A percentile compares a stretch with the other conserved stretches of the same genome.
These are phyloP conservation scores for Gymnothorax javanicus DNA, from an alignment of 2,797 vertebrate species.

Conservation along the genomic window DNA sequence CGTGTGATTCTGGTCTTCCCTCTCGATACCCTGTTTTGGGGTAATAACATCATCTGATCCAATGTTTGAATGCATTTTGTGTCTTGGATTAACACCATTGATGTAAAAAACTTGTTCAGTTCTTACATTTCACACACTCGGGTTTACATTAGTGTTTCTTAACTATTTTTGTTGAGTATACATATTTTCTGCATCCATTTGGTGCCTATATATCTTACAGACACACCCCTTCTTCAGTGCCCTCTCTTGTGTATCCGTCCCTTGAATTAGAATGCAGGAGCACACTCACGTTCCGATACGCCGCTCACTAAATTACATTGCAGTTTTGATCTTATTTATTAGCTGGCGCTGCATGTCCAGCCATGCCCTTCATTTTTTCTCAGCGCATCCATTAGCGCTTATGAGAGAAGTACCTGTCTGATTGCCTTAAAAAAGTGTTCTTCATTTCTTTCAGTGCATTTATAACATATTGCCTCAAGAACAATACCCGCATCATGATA, in stretches of 20 bases:
- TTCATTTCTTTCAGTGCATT: not conserved
- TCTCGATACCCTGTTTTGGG: too few species aligned
- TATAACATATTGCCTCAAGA: conserved; percentile 12
- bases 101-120: too few species aligned
- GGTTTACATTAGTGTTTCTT: too few species aligned
- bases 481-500: conserved; percentile 47
- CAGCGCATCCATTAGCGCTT: conserved; percentile 38
- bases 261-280: conserved; percentile 30
- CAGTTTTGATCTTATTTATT: conserved; percentile 36
- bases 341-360: conserved; percentile 16
- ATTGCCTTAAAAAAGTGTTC: conserved; percentile 23
- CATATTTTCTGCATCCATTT: not conserved
- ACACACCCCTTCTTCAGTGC: not conserved
- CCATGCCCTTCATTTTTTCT: conserved; percentile 22
- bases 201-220: not conserved
- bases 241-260: conserved; percentile 19
- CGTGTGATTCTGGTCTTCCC: too few species aligned
- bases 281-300: not conserved
- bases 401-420: conserved; percentile 20
- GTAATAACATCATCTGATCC: too few species aligned
- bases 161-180: too few species aligned
- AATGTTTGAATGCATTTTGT: too few species aligned
- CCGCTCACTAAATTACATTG: conserved; percentile 26
- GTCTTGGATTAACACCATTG: too few species aligned
- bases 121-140: too few species aligned